phyloP scores from a whole-genome alignment of 2,113 vertebrate genomes.

The Zosterops borbonicus region DNA sequence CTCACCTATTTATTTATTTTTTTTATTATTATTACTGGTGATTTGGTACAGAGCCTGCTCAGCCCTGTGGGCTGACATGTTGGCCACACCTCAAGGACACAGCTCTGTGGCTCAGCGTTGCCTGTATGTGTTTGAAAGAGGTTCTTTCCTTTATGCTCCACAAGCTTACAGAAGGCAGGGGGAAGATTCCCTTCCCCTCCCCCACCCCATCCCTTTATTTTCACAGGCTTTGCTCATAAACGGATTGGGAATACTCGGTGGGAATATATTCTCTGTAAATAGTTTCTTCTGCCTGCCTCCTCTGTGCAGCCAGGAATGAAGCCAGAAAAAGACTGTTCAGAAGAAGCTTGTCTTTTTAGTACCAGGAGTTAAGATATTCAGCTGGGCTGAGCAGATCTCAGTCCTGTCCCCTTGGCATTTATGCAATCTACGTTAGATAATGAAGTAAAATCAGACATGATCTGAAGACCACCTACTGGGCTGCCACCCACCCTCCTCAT shows the following conservation, averaged over 20 bases:
- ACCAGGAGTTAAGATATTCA: not conserved
- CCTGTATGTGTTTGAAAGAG: not conserved
- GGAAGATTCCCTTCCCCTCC: not conserved
- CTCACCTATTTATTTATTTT: not conserved
- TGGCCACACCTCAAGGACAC: not conserved
- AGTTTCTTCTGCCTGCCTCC: conserved; percentile 22
- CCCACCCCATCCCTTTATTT: not conserved
- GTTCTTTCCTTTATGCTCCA: not conserved
- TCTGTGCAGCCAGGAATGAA: conserved; percentile 20
- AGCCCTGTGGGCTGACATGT: not conserved
- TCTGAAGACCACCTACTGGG: conserved; percentile 13
- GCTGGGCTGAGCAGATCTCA: not conserved
- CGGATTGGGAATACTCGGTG: not conserved
- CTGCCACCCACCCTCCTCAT: not conserved
- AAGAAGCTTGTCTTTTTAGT: not conserved
- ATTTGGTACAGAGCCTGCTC: not conserved
- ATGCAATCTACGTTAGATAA: not conserved
- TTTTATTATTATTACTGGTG: not conserved
- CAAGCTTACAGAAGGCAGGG: not conserved
- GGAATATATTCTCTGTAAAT: conserved; percentile 39
- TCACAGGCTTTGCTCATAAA: conserved; percentile 5
- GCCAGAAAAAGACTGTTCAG: not conserved
- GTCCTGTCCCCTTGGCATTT: not conserved
- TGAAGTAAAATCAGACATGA: not conserved
- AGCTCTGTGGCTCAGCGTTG: not conserved